A percentile compares a stretch with the other conserved stretches of the same genome.
phyloP scores from a whole-genome alignment of 2,113 vertebrate genomes.

The Calyptomena viridis region DNA sequence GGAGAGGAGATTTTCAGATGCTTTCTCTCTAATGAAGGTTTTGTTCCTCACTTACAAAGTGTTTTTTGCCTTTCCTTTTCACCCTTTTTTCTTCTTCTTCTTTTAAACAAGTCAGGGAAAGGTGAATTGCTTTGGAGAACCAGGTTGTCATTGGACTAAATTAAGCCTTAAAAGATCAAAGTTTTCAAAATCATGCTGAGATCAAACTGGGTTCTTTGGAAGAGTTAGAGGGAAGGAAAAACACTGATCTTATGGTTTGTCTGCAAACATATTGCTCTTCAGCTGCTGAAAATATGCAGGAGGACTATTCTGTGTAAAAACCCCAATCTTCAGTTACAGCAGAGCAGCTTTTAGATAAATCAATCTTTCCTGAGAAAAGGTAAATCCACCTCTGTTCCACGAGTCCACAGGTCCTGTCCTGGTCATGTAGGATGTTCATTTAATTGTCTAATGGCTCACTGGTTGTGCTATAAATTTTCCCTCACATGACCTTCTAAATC shows the following conservation, averaged over 20 bases:
- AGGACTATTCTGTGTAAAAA: background rate
- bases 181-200: constrained; percentile 59
- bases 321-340: background rate
- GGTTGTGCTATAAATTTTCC: background rate
- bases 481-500: background rate
- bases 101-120: constrained; percentile 48
- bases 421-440: background rate
- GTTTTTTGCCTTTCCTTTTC: background rate
- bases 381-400: background rate
- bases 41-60: constrained; percentile 25
- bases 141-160: constrained; percentile 40
- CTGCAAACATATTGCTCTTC: constrained; percentile 25
- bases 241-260: constrained; percentile 9
- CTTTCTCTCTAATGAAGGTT: constrained; percentile 54
- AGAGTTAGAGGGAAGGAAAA: constrained; percentile 17
- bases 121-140: constrained; percentile 52
- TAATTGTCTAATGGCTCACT: background rate
- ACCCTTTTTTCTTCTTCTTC: background rate
- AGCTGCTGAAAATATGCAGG: background rate
- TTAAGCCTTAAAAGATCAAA: constrained; percentile 62
- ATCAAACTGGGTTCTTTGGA: constrained; percentile 48
- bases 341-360: background rate
- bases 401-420: background rate
- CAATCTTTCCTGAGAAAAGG: background rate
- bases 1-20: constrained; percentile 40